Evolutionary conservation across 2,113 vertebrate species (phyloP).

Genomic region (Ctenomys sociabilis): DNA sequence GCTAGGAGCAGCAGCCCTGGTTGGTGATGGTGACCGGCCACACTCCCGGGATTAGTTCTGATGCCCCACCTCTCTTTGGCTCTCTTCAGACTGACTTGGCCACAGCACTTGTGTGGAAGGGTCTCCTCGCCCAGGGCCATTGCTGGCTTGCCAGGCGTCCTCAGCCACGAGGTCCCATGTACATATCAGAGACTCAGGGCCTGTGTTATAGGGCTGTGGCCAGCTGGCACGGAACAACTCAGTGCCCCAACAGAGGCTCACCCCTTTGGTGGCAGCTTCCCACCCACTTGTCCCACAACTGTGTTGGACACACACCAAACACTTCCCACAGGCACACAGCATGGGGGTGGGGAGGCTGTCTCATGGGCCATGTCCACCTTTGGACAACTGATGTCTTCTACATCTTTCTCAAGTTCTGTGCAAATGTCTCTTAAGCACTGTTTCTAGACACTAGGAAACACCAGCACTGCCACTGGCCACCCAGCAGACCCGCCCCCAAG

Average conservation of each 20-base stretch:
- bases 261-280: background rate
- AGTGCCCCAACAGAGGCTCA: rapidly evolving
- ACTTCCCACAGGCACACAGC: background rate
- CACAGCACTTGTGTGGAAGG: too few relatives aligned
- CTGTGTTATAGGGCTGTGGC: too few relatives aligned
- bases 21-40: rapidly evolving
- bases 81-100: background rate
- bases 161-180: background rate
- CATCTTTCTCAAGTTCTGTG: background rate
- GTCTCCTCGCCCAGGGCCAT: too few relatives aligned
- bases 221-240: rapidly evolving
- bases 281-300: too few relatives aligned
- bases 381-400: background rate
- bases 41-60: rapidly evolving
- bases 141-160: background rate
- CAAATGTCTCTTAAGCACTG: background rate
- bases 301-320: rapidly evolving
- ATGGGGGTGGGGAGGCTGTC: too few relatives aligned
- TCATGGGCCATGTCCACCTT: background rate
- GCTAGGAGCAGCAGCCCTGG: too few relatives aligned
- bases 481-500: background rate
- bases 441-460: background rate
- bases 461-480: rapidly evolving
- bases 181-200: rapidly evolving
- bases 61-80: rapidly evolving